Evolutionary conservation across 2,113 vertebrate species (phyloP).

Genomic region (Gavialis gangeticus): DNA sequence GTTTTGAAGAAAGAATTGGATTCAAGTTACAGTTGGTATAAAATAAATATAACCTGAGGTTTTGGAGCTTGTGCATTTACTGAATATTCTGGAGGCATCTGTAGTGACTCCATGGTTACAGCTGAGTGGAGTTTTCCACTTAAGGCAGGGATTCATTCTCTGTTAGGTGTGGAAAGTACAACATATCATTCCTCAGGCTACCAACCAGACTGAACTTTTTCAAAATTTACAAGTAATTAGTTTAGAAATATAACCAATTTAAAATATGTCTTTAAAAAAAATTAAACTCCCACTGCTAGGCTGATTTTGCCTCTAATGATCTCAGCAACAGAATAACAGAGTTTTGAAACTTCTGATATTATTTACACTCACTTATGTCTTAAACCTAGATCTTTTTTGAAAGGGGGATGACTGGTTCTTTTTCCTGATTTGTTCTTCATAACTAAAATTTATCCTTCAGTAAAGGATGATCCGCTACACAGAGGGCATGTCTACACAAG

Average conservation of each 20-base stretch:
- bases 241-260: neutral
- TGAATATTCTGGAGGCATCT: neutral
- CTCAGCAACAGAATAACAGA: neutral
- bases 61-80: neutral
- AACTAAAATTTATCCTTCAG: neutral
- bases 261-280: neutral
- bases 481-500: neutral
- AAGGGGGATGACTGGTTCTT: neutral
- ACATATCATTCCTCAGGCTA: neutral
- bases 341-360: neutral
- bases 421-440: neutral
- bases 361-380: neutral
- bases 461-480: neutral
- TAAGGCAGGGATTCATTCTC: neutral
- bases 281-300: neutral
- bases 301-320: neutral
- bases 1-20: neutral
- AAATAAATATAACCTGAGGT: neutral
- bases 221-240: neutral
- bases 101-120: accelerated
- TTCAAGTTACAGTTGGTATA: neutral
- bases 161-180: neutral
- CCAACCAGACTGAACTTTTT: neutral
- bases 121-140: neutral
- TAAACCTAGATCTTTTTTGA: neutral